Conservation (phyloP, 2,888 invertebrate genomes). For the Dolomedes plantarius region DNA sequence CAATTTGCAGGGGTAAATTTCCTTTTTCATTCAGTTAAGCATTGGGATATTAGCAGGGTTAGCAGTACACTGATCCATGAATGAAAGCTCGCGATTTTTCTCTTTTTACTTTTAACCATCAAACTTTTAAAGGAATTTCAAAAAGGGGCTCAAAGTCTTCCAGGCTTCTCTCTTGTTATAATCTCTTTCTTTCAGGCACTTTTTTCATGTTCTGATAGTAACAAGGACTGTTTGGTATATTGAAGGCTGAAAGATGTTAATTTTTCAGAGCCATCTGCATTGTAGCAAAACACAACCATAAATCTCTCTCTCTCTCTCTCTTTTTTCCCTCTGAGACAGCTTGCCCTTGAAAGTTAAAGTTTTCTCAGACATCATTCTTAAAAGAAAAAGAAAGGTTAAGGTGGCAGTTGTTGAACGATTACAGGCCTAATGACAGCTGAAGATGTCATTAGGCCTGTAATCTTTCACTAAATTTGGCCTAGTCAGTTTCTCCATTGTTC, state of each 20-base stretch:
- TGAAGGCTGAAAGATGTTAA: constrained; percentile 6
- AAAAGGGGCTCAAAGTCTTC: constrained; percentile 1
- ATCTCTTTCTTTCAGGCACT: not conserved
- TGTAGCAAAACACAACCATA: constrained; percentile 19
- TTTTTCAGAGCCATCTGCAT: constrained; percentile 24
- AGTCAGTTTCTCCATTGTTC: too few relatives aligned
- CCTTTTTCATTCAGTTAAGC: not conserved
- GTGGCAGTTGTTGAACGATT: too few relatives aligned
- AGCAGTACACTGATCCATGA: not conserved
- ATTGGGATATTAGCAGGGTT: not conserved
- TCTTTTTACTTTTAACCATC: not conserved
- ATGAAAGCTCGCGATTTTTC: not conserved
- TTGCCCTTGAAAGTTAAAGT: not conserved
- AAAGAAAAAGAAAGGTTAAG: too few relatives aligned
- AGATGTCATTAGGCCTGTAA: not conserved
- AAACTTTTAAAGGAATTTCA: not conserved
- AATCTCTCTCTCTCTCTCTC: not conserved
- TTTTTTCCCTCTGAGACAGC: not conserved
- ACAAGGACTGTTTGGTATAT: not conserved
- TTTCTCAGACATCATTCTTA: not conserved
- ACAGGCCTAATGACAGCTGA: not conserved
- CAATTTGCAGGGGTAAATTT: not conserved
- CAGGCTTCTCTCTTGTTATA: too few relatives aligned
- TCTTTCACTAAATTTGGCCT: too few relatives aligned
- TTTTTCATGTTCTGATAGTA: not conserved